Base-by-base conservation (phyloP, 2,113 vertebrate species). In the Tylochromis polylepis region DNA sequence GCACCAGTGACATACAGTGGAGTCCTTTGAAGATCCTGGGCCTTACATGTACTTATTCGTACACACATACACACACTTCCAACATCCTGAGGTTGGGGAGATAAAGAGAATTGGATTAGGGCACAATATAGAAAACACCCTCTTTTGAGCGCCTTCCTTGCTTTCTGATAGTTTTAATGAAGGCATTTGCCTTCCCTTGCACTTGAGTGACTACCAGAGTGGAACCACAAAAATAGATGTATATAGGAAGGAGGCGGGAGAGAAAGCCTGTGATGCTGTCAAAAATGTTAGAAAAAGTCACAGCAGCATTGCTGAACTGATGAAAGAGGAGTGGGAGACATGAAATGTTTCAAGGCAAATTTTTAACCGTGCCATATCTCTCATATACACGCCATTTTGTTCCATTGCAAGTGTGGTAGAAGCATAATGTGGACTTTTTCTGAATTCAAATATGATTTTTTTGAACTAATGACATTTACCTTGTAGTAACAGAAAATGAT, bases 131-230 rank as follows among this genome's bases (percentile, higher is more conserved):
- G 87, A 88, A 82, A 88, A 58, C 79, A 34, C 85, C 46, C 41
- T 79, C 38, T 85, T 81, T 88, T 85, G 70, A 90, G 84, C 4
- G 60, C 36, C 18, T 83, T 90, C 60, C 46, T 24, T 46, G 79
- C 72, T 83, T 55, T 94, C 46, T 92, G 82, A 92, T 90, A 82
- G 87, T 91, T 95, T 94, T 95, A 94, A 95, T 94, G 94, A 95
- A 87, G 88, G 82, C 85, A 92, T 95, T 94, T 41, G 82, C 58
- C 49, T 20, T 77, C 70, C 43, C 43, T 75, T 78, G 38, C 58
- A 79, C 85, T 81, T 18, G 46, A 89, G 83, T 87, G 34, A 38
- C 85, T 88, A 31, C 82, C 15, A 79, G 86, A 55, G 43, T 31
- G 60, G 34, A 46, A 59, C 34, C 18, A 20, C 34, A 88, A 55